Conservation (phyloP, 2,888 invertebrate genomes). For the Ctena decussata region DNA sequence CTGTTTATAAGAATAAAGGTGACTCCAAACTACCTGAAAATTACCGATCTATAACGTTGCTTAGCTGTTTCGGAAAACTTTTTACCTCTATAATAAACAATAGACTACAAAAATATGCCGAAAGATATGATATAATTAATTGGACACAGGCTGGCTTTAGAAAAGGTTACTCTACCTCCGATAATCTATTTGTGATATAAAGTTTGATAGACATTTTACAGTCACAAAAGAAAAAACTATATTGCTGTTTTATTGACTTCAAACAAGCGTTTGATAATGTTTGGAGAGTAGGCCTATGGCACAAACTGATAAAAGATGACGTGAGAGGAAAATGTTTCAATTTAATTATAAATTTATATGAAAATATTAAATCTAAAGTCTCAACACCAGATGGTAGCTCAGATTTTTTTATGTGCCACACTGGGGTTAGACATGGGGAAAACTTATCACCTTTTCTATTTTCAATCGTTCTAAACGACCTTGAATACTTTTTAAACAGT, state of each 20-base stretch:
- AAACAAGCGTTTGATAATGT: neutral
- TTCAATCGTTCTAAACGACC: neutral
- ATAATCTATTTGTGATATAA: neutral
- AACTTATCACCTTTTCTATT: neutral
- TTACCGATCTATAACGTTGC: slow-evolving; percentile 21
- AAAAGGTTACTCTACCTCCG: neutral
- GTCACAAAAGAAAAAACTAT: neutral
- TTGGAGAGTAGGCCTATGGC: neutral
- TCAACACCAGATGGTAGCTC: neutral
- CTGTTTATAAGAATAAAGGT: slow-evolving; percentile 37
- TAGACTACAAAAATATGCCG: neutral
- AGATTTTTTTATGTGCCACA: neutral
- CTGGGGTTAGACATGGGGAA: neutral
- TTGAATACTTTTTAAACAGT: neutral
- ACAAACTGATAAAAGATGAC: neutral
- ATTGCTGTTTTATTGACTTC: neutral
- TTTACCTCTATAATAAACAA: neutral
- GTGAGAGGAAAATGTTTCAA: neutral
- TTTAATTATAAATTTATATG: neutral
- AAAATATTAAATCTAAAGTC: neutral
- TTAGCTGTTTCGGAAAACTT: slow-evolving; percentile 6
- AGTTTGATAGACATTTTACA: neutral
- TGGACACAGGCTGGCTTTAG: neutral
- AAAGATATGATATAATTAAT: neutral
- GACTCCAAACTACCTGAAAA: slow-evolving; percentile 11